Conservation (phyloP, 2,797 vertebrate species). For the Enteromius unitaeniatus region DNA sequence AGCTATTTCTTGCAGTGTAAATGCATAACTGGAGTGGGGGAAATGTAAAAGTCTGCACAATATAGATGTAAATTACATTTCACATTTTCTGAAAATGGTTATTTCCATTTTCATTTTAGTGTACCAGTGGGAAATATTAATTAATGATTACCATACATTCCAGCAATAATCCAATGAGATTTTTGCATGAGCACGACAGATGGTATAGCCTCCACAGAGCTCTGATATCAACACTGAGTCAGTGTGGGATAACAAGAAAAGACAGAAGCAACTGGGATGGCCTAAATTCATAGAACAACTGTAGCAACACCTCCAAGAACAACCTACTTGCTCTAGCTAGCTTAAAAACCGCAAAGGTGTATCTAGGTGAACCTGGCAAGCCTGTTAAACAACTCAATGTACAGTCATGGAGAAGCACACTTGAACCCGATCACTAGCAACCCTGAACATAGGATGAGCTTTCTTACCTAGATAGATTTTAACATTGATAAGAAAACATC, state of each 20-base stretch:
- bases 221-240: background rate
- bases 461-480: background rate
- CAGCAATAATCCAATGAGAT: conserved; percentile 5
- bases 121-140: background rate
- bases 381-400: background rate
- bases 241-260: conserved; percentile 1
- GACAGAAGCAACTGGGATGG: background rate
- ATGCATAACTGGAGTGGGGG: background rate
- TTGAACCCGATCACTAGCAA: conserved; percentile 12
- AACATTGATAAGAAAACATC: conserved; percentile 29
- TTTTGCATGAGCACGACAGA: background rate
- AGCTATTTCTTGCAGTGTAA: background rate
- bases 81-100: background rate
- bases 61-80: background rate
- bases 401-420: background rate
- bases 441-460: background rate
- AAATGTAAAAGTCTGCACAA: background rate
- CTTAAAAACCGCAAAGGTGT: background rate
- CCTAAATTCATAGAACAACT: background rate
- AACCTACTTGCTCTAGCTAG: background rate
- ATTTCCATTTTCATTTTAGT: background rate
- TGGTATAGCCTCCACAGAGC: background rate
- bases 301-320: background rate
- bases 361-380: background rate
- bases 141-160: background rate